Evolutionary conservation across 2,888 invertebrate genomes (phyloP).

Genomic region (Chironomus tentans): DNA sequence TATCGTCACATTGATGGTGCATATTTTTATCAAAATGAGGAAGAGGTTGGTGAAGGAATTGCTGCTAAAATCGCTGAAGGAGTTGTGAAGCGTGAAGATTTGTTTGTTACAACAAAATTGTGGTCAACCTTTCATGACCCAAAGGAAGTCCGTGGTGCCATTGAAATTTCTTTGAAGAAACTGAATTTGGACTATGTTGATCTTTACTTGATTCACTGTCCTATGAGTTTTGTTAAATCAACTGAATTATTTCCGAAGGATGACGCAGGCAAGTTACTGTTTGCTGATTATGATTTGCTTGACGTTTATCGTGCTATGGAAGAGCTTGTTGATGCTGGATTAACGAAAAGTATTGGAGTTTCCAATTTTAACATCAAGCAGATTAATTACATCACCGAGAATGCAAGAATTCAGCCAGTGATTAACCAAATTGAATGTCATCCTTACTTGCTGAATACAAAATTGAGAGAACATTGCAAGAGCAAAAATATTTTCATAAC

Average conservation of each 20-base stretch:
- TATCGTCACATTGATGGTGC: conserved; percentile 62
- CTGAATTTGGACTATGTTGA: conserved; percentile 66
- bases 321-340: conserved; percentile 51
- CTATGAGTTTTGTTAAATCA: conserved; percentile 54
- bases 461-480: conserved; percentile 55
- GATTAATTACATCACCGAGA: conserved; percentile 50
- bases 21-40: conserved; percentile 57
- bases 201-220: conserved; percentile 79
- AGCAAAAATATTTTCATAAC: conserved; percentile 52
- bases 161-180: conserved; percentile 54
- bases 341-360: conserved; percentile 55
- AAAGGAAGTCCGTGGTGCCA: conserved; percentile 58
- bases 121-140: conserved; percentile 84
- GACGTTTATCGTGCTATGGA: conserved; percentile 70
- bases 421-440: conserved; percentile 64
- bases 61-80: conserved; percentile 54
- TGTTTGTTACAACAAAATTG: conserved; percentile 56
- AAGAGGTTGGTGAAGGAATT: conserved; percentile 57
- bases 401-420: conserved; percentile 49
- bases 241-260: conserved; percentile 48
- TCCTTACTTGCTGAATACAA: conserved; percentile 57
- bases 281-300: conserved; percentile 52
- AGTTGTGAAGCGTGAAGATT: conserved; percentile 54
- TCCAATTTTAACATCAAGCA: conserved; percentile 67
- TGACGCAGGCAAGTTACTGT: conserved; percentile 44